These are phyloP conservation scores for Drosophila nannoptera DNA, from an alignment of 1,140 invertebrate species.

Conservation along the genomic window DNA sequence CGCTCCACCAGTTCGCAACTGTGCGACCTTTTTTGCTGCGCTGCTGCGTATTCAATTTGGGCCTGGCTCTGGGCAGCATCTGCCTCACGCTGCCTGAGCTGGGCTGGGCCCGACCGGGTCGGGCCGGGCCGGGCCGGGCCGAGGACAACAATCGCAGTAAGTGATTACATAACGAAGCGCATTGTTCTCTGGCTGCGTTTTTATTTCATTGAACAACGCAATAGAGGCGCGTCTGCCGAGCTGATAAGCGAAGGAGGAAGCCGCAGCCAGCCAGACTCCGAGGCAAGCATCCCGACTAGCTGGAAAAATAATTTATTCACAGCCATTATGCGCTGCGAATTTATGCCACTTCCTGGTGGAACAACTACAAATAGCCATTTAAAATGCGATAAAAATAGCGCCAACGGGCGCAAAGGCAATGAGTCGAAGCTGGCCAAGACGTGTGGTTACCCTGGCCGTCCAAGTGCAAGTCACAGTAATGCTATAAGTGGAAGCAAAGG, in stretches of 20 bases:
- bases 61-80: constrained; percentile 8
- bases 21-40: constrained; percentile 17
- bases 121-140: constrained; percentile 14
- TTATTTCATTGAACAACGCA: constrained; percentile 65
- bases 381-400: constrained; percentile 77
- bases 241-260: constrained; percentile 67
- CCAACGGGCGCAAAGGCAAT: constrained; percentile 54
- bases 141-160: constrained; percentile 71
- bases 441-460: no score
- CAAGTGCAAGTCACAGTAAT: no score
- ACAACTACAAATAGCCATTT: constrained; percentile 77
- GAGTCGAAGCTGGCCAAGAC: no score
- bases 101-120: constrained; percentile 2
- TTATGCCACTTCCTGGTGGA: constrained; percentile 76
- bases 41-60: constrained; percentile 48
- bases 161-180: constrained; percentile 72
- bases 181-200: constrained; percentile 59
- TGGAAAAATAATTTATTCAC: constrained; percentile 72
- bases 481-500: no score
- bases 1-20: constrained; percentile 22
- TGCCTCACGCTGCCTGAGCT: constrained; percentile 40
- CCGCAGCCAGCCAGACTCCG: constrained; percentile 30
- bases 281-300: neutral
- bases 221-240: constrained; percentile 16
- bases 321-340: constrained; percentile 76